These are phyloP conservation scores for Halictus quadricinctus DNA, from an alignment of 2,888 invertebrate genomes.

Conservation along the genomic window DNA sequence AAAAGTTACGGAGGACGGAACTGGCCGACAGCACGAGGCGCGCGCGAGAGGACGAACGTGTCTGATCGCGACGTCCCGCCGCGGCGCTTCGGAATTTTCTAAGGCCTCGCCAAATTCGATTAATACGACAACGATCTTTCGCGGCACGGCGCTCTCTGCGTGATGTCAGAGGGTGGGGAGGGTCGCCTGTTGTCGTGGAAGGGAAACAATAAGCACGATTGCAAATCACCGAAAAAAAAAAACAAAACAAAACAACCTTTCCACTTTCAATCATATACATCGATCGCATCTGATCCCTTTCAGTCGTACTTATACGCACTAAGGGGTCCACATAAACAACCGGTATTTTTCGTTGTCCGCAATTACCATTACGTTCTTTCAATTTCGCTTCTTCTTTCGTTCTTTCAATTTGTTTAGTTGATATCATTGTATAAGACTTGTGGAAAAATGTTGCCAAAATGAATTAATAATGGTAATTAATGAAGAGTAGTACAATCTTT, in stretches of 20 bases:
- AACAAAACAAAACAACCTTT: not conserved
- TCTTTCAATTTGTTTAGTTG: not conserved
- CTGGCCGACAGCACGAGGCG: slow-evolving; percentile 17
- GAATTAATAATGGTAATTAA: no score
- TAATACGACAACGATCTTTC: slow-evolving; percentile 59
- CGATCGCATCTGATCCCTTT: not conserved
- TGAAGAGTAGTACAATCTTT: no score
- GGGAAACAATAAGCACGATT: no score
- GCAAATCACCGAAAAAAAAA: not conserved
- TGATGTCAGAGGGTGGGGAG: slow-evolving; percentile 20
- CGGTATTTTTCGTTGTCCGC: no score
- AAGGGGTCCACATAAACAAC: no score
- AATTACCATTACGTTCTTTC: no score
- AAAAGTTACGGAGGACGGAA: slow-evolving; percentile 16
- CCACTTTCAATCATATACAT: not conserved
- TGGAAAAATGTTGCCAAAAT: no score
- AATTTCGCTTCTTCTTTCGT: no score
- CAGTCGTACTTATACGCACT: no score
- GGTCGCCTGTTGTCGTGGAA: not conserved
- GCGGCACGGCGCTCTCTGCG: slow-evolving; percentile 14
- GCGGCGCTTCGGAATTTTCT: slow-evolving; percentile 66
- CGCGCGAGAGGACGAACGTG: slow-evolving; percentile 20
- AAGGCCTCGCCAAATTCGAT: slow-evolving; percentile 75
- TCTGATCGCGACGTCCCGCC: slow-evolving; percentile 19
- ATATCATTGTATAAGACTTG: not conserved